Base-by-base conservation (phyloP, 2,113 vertebrate species). In the Petaurus breviceps region DNA sequence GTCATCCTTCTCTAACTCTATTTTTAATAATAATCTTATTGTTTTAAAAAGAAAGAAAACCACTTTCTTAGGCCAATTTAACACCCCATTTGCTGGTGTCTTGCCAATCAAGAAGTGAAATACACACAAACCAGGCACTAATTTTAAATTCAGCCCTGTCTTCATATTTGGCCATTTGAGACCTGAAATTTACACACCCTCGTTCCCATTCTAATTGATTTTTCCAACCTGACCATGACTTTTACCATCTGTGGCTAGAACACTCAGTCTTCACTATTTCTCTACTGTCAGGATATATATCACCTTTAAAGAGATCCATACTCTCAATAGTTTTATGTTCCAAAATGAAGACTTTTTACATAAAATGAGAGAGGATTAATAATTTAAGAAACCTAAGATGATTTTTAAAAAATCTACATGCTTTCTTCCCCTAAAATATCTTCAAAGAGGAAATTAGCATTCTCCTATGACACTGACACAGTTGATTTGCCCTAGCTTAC, bases 111-210 rank as follows among this genome's bases (percentile, higher is more conserved):
- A 98, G 96, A 95, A 97, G 97, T 98, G 97, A 98, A 98, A 98
- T 98, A 98, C 96, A 95, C 43, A 94, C 95, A 97, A 90, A 90
- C 46, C 95, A 96, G 97, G 97, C 97, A 97, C 94, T 98, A 96
- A 92, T 57, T 98, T 98, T 97, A 97, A 97, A 98, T 98, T 98
- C 97, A 98, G 96, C 96, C 94, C 97, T 95, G 98, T 98, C 97
- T 97, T 98, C 92, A 96, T 96, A 97, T 98, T 98, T 97, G 97
- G 97, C 97, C 96, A 93, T 97, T 95, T 96, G 95, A 97, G 98
- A 98, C 98, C 95, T 98, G 98, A 98, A 98, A 98, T 98, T 98
- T 98, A 98, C 98, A 98, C 98, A 98, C 26, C 43, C 96, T 97
- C 90, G 0, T 98, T 98, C 97, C 96, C 93, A 95, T 97, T 96